phyloP scores from a whole-genome alignment of 1,140 invertebrate genomes.

The Heterodera carotae region DNA sequence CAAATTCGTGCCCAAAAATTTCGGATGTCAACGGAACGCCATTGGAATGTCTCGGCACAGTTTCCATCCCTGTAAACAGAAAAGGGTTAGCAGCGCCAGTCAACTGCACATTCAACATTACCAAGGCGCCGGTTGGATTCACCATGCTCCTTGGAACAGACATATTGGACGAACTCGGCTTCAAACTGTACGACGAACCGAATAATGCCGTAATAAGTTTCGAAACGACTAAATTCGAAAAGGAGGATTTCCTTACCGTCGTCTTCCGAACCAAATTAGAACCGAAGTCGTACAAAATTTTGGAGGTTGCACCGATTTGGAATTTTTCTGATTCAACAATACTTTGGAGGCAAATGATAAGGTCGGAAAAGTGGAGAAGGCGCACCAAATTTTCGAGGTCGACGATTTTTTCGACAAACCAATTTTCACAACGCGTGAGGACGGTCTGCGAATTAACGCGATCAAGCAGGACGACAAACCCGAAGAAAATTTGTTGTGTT shows the following conservation, averaged over 20 bases:
- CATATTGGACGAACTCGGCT: not conserved
- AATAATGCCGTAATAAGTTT: not conserved
- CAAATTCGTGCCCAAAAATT: not conserved
- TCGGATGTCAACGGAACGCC: slow-evolving; percentile 4
- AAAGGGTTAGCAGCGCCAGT: not conserved
- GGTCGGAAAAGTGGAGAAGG: not conserved
- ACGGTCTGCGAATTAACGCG: not conserved
- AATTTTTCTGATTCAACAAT: not conserved
- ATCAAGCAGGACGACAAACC: not conserved
- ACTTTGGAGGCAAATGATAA: not conserved
- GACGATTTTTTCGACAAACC: not conserved
- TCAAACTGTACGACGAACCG: not conserved
- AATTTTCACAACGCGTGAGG: slow-evolving; percentile 1
- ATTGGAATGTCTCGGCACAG: slow-evolving; percentile 4
- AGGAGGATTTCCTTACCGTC: not conserved
- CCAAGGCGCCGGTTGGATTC: not conserved
- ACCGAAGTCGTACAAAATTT: not conserved
- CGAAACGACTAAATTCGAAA: not conserved
- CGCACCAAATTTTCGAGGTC: not conserved
- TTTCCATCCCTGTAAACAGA: not conserved
- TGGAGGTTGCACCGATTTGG: not conserved
- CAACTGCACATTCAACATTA: too few relatives aligned
- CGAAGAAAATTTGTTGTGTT: not conserved
- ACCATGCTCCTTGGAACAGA: not conserved
- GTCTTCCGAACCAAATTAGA: not conserved